A percentile compares a stretch with the other conserved stretches of the same genome.
These are phyloP conservation scores for Neodiprion lecontei DNA, from an alignment of 1,140 invertebrate genomes.

Conservation along the genomic window DNA sequence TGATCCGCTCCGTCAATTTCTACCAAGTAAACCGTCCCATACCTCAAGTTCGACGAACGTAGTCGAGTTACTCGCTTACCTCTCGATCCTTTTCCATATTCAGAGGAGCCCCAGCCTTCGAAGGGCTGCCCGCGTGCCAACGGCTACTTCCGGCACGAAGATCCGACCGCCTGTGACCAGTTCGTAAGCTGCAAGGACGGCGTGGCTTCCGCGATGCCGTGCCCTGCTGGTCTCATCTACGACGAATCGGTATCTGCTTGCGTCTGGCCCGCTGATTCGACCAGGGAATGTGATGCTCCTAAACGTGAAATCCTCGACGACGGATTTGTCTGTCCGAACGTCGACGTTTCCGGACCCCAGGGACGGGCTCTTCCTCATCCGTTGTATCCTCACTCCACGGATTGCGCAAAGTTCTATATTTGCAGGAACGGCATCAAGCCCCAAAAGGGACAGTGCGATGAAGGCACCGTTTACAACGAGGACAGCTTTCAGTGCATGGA, in stretches of 20 bases:
- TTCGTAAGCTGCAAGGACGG: constrained; percentile 86
- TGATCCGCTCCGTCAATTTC: too few relatives aligned
- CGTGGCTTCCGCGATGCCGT: constrained; percentile 72
- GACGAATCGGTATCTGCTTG: constrained; percentile 78
- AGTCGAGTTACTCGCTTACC: too few relatives aligned
- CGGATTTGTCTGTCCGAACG: constrained; percentile 80
- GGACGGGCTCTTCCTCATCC: constrained; percentile 78
- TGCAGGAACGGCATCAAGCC: constrained; percentile 80
- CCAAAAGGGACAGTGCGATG: constrained; percentile 77
- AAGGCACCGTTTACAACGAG: constrained; percentile 83
- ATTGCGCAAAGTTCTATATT: constrained; percentile 87
- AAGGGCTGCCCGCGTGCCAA: constrained; percentile 81
- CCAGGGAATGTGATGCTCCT: constrained; percentile 67
- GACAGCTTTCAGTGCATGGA: constrained; percentile 82
- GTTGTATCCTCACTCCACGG: constrained; percentile 81
- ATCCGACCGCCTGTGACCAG: constrained; percentile 79
- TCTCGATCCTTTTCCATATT: constrained; percentile 29
- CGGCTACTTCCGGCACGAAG: constrained; percentile 81
- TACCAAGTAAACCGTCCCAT: too few relatives aligned
- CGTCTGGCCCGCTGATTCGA: constrained; percentile 73
- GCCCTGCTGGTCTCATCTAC: constrained; percentile 83
- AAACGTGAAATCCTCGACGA: constrained; percentile 76
- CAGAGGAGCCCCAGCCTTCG: constrained; percentile 75
- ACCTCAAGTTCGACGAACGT: too few relatives aligned
- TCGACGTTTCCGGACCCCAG: constrained; percentile 71